Conservation (phyloP, 2,888 invertebrate species). For the Rhopalosiphum nymphaeae region DNA sequence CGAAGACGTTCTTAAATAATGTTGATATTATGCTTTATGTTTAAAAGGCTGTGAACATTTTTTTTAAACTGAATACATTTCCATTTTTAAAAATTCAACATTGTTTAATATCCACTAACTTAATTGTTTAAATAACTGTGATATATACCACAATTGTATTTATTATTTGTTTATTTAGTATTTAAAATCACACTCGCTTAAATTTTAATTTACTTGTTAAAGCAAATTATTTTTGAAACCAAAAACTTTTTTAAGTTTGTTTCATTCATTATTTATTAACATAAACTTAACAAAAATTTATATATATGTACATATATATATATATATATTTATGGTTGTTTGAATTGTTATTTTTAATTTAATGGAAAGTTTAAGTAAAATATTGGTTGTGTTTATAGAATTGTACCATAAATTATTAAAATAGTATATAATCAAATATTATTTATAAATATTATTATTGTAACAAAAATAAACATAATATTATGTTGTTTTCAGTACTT, state of each 20-base stretch:
- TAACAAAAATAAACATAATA: neutral
- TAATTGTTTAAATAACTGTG: constrained; percentile 19
- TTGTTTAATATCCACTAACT: neutral
- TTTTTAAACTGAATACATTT: constrained; percentile 26
- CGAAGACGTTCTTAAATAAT: constrained; percentile 44
- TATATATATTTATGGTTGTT: constrained; percentile 3
- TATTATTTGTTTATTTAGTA: constrained; percentile 37
- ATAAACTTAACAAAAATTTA: neutral
- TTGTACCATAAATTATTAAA: constrained; percentile 3
- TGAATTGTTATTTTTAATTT: neutral
- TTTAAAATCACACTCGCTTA: constrained; percentile 20
- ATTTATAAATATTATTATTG: constrained; percentile 18
- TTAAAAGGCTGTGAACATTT: constrained; percentile 59
- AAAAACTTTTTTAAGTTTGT: neutral
- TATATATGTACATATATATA: neutral
- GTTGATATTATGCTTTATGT: neutral
- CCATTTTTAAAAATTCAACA: constrained; percentile 14
- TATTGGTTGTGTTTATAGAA: neutral
- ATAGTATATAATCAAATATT: constrained; percentile 24
- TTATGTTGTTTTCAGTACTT: constrained; percentile 8
- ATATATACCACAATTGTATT: constrained; percentile 41
- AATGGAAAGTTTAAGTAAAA: neutral
- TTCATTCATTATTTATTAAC: neutral
- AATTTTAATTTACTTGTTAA: neutral
- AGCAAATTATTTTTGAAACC: neutral